A percentile compares a stretch with the other conserved stretches of the same genome.
Evolutionary conservation across 2,797 vertebrate species (phyloP).

Genomic region (Takifugu ocellatus): DNA sequence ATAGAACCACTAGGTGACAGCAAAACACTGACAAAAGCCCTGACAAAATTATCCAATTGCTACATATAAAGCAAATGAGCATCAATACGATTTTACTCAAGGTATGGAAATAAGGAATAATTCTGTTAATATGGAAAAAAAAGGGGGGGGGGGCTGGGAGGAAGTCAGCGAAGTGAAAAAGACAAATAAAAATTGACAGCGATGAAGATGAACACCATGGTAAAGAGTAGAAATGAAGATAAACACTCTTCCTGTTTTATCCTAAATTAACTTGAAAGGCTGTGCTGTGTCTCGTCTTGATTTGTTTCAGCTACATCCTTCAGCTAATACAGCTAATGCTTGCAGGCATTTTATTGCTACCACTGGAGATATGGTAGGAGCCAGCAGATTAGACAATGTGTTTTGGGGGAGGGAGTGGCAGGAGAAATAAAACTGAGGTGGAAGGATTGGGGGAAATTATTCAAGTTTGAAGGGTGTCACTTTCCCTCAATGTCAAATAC

Average conservation of each 20-base stretch:
- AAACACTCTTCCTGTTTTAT: background rate
- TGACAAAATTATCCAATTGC: constrained; percentile 18
- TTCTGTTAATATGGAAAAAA: too few species aligned
- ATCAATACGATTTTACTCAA: constrained; percentile 1
- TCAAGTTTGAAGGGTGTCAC: constrained; percentile 80
- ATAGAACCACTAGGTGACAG: constrained; percentile 64
- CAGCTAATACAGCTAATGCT: constrained; percentile 35
- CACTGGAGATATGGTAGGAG: constrained; percentile 42
- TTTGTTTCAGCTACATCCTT: constrained; percentile 21
- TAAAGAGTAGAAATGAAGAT: constrained; percentile 1
- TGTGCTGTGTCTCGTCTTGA: constrained; percentile 25
- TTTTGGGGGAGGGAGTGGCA: constrained; percentile 37
- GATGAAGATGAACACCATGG: background rate
- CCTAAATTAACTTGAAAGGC: constrained; percentile 7
- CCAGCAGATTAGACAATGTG: constrained; percentile 42
- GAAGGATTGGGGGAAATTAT: constrained; percentile 55
- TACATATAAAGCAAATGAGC: background rate
- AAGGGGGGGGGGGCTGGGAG: too few species aligned
- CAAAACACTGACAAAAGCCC: constrained; percentile 53
- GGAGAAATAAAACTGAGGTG: constrained; percentile 59
- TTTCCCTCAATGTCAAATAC: constrained; percentile 72
- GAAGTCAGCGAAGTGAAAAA: background rate
- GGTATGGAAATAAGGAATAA: too few species aligned
- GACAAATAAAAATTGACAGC: background rate
- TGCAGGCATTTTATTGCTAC: constrained; percentile 62